phyloP scores from a whole-genome alignment of 2,888 invertebrate genomes.

The Spicauda simplicius region DNA sequence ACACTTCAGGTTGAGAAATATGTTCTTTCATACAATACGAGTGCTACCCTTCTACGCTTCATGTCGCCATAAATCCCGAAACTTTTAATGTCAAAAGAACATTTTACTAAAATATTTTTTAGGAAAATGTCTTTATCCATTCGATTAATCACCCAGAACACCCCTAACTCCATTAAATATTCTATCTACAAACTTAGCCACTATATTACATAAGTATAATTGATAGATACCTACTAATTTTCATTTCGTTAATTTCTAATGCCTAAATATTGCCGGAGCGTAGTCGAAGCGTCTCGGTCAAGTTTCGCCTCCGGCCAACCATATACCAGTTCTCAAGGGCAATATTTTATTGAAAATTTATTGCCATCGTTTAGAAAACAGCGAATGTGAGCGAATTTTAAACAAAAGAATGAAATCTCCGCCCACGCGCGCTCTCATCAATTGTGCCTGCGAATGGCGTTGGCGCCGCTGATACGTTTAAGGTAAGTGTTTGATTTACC shows the following conservation, averaged over 20 bases:
- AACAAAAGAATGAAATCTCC: constrained; percentile 19
- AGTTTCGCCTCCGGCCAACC: constrained; percentile 8
- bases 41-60: too few relatives aligned
- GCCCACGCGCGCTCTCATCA: constrained; percentile 13
- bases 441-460: constrained; percentile 43
- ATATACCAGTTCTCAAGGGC: constrained; percentile 20
- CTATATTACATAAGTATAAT: too few relatives aligned
- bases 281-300: constrained; percentile 8
- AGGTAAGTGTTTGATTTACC: constrained; percentile 45
- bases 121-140: too few relatives aligned
- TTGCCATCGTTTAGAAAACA: constrained; percentile 22
- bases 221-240: too few relatives aligned
- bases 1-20: not conserved
- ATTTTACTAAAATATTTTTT: too few relatives aligned
- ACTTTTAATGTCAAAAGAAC: too few relatives aligned
- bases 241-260: not conserved
- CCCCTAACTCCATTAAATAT: too few relatives aligned
- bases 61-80: too few relatives aligned
- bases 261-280: not conserved
- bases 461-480: constrained; percentile 77
- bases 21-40: too few relatives aligned
- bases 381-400: constrained; percentile 25
- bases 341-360: constrained; percentile 29
- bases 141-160: too few relatives aligned
- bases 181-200: too few relatives aligned